Base-by-base conservation (phyloP, 2,113 vertebrate species). In the Chloebia gouldiae region DNA sequence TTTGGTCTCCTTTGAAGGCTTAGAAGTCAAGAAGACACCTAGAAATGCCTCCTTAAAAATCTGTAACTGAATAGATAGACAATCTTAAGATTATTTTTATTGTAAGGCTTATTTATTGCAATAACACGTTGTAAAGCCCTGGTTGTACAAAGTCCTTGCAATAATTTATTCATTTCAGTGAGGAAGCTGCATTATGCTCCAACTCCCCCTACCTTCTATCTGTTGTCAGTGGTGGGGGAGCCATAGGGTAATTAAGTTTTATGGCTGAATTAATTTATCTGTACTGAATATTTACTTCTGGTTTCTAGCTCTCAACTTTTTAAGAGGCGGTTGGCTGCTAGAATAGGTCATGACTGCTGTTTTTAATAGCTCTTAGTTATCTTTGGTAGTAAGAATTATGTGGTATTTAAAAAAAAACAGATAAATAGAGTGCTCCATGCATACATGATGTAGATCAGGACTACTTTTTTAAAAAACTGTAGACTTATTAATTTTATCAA, bases 321-420 rank as follows among this genome's bases (percentile, higher is more conserved):
- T 49, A 49, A 53, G 14, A 83, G 47, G 22, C 3, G 6, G 5
- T 16, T 63, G n/a, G 8, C 28, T 68, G 16, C 8, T 54, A 63
- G 25, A 81, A 21, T 27, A 40, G 49, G 6, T 77, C 24, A 53
- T 27, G 28, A 64, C 11, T 54, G 7, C 8, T 72, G 14, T 35
- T 18, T 83, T 76, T 71, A 57, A 53, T 13, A 30, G 28, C 6
- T 61, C 28, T 59, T 57, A 66, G 20, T 18, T 49, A 30, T 27
- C 63, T 76, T 35, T 64, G 6, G 7, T 10, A 64, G 15, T 16
- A 45, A 40, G 9, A 84, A 84, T 63, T 49, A 40, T 37, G 7
- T 59, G 6, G 1, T 22, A 44, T 76, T 77, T 7, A 0, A 45
- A 54, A 49, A 44, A 72, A 42, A 5, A 0, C 4, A 56, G 1